Evolutionary conservation across 2,888 invertebrate genomes (phyloP).

Genomic region (Tetramorium bicarinatum): DNA sequence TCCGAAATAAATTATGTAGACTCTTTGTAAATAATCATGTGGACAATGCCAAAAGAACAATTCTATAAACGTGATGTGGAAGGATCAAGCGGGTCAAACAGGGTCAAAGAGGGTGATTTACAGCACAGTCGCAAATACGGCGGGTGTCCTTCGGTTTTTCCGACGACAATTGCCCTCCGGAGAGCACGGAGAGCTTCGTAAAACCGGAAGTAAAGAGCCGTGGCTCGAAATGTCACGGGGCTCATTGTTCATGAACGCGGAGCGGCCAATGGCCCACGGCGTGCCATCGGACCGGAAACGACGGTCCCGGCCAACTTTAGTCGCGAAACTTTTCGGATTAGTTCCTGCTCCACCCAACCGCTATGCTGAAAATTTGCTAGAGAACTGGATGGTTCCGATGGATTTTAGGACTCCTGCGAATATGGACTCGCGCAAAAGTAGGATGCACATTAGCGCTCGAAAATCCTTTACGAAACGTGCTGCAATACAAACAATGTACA

Average conservation of each 20-base stretch:
- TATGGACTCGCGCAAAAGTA: conserved; percentile 13
- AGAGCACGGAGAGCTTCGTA: conserved; percentile 61
- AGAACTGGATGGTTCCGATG: background rate
- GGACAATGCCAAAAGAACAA: background rate
- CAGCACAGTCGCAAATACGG: conserved; percentile 62
- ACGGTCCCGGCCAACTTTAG: conserved; percentile 62
- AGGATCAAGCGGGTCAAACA: background rate
- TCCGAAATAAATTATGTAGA: background rate
- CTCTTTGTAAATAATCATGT: background rate
- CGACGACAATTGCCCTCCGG: conserved; percentile 58
- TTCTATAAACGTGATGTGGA: background rate
- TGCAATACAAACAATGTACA: background rate
- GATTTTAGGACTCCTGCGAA: conserved; percentile 7
- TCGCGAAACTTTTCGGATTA: conserved; percentile 72
- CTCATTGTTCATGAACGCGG: conserved; percentile 67
- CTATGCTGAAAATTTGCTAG: conserved; percentile 62
- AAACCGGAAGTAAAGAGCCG: conserved; percentile 69
- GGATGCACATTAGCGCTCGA: background rate
- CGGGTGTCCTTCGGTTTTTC: conserved; percentile 56
- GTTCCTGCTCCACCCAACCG: conserved; percentile 45
- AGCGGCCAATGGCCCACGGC: conserved; percentile 54
- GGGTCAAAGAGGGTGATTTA: conserved; percentile 47
- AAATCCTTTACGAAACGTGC: background rate
- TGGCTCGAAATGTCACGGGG: conserved; percentile 70
- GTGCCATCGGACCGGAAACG: conserved; percentile 65